These are phyloP conservation scores for Montipora efflorescens DNA, from an alignment of 64 coral and sea anemone species.

Conservation along the genomic window DNA sequence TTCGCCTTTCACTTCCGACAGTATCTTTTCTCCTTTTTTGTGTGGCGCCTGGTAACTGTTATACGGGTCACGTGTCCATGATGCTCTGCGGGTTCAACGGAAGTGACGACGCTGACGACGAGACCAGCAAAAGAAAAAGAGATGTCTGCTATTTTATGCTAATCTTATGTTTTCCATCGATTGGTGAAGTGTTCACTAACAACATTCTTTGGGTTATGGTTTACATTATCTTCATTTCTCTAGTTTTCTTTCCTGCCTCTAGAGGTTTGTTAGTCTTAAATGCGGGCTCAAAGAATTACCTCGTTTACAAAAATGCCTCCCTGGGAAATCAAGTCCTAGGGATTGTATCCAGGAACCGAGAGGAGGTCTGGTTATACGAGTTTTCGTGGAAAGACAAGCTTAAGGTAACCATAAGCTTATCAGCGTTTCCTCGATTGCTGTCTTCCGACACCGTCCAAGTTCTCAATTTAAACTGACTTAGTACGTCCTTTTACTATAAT, in stretches of 20 bases:
- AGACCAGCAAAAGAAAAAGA: neutral
- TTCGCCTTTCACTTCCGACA: neutral
- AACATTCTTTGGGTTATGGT: neutral
- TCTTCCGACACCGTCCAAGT: too few species aligned
- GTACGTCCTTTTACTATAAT: neutral
- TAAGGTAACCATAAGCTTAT: neutral
- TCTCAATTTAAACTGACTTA: neutral
- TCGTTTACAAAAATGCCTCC: conserved; percentile 56
- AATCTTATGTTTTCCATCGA: neutral
- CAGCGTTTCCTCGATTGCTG: neutral
- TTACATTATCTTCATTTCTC: neutral
- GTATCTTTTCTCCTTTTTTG: too few species aligned
- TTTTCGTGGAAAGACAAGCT: conserved; percentile 31
- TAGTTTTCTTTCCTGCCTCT: neutral
- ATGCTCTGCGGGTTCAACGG: neutral
- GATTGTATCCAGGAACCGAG: conserved; percentile 39
- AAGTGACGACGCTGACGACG: neutral
- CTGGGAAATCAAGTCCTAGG: neutral
- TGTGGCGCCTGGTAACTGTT: neutral
- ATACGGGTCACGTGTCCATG: neutral
- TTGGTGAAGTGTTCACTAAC: neutral
- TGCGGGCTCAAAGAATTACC: neutral
- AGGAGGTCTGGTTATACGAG: conserved; percentile 67
- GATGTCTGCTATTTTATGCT: neutral
- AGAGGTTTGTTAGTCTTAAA: neutral